Conservation (phyloP, 1,140 invertebrate genomes). For the Drosophila nikananu region DNA sequence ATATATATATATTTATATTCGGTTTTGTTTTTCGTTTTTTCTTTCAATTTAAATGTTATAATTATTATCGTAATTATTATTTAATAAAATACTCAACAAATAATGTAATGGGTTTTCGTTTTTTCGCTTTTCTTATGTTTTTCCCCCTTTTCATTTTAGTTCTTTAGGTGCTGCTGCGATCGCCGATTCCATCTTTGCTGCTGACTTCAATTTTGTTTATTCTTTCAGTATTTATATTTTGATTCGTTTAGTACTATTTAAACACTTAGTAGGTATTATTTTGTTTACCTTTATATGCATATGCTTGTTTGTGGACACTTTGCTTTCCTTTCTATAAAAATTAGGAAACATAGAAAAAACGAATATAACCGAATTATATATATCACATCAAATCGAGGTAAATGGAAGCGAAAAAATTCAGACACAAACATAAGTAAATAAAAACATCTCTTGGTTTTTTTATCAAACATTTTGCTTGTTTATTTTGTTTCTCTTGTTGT, state of each 20-base stretch:
- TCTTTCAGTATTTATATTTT: slow-evolving; percentile 50
- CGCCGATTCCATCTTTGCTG: neutral
- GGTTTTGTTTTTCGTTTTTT: slow-evolving; percentile 28
- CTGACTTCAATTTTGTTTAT: slow-evolving; percentile 25
- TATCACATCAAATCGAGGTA: slow-evolving; percentile 9
- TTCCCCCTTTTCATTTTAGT: slow-evolving; percentile 13
- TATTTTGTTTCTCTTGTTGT: slow-evolving; percentile 62
- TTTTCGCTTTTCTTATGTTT: slow-evolving; percentile 17
- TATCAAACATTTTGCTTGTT: slow-evolving; percentile 66
- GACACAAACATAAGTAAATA: slow-evolving; percentile 16
- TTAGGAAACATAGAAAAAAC: neutral
- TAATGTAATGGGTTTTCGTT: slow-evolving; percentile 59
- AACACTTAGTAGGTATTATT: slow-evolving; percentile 73
- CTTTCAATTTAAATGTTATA: slow-evolving; percentile 64
- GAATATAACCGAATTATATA: slow-evolving; percentile 19
- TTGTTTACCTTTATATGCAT: slow-evolving; percentile 53
- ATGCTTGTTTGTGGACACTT: slow-evolving; percentile 19
- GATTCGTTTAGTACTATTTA: slow-evolving; percentile 73
- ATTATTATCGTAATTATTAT: slow-evolving; percentile 64
- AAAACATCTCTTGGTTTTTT: slow-evolving; percentile 43
- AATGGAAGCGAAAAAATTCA: neutral
- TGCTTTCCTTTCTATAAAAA: slow-evolving; percentile 8
- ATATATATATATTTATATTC: slow-evolving; percentile 46
- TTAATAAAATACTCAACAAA: slow-evolving; percentile 83
- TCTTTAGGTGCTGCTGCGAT: slow-evolving; percentile 18